Percentiles rank a stretch among this genome's conserved stretches.
Conservation (phyloP, 2,888 invertebrate genomes). For the Tipula unca region DNA sequence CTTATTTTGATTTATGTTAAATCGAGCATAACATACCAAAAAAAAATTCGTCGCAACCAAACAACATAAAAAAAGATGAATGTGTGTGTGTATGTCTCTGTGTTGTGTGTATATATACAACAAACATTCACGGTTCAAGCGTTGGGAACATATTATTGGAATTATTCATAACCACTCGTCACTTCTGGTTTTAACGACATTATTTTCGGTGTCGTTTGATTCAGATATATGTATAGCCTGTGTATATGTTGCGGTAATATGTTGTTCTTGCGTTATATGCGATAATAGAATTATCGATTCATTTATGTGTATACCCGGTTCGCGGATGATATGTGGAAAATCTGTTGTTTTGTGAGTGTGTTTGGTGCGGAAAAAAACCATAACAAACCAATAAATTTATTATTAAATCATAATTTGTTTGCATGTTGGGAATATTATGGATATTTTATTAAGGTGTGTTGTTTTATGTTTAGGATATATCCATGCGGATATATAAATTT, state of each 20-base stretch:
- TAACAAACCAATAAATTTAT: not conserved
- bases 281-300: not conserved
- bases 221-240: not conserved
- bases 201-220: not conserved
- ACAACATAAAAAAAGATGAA: not conserved
- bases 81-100: not conserved
- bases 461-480: too few relatives aligned
- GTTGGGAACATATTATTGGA: not conserved
- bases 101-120: not conserved
- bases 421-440: not conserved
- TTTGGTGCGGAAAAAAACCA: not conserved
- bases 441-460: not conserved
- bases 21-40: not conserved
- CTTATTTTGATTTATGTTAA: conserved; percentile 14
- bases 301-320: not conserved
- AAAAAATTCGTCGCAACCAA: not conserved
- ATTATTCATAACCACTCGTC: not conserved
- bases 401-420: not conserved
- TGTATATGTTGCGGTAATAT: not conserved
- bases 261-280: not conserved
- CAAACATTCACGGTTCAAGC: not conserved
- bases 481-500: too few relatives aligned
- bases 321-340: not conserved
- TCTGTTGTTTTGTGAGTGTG: not conserved
- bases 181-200: not conserved